Conservation (phyloP, 1,140 invertebrate species). For the Theocolax elegans region DNA sequence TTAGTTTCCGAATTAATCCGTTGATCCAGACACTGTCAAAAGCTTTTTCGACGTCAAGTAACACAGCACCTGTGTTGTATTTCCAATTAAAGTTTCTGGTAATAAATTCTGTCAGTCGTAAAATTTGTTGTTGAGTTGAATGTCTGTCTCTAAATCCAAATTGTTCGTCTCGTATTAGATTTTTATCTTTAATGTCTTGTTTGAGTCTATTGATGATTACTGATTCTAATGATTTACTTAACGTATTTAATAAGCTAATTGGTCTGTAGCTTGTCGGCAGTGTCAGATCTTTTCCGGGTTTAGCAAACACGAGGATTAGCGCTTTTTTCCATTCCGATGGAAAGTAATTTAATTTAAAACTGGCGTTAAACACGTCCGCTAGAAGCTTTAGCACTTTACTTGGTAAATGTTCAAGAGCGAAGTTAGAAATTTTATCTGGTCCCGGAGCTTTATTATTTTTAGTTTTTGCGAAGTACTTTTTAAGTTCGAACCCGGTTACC, state of each 20-base stretch:
- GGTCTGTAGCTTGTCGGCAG: constrained; percentile 1
- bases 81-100: not conserved
- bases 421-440: constrained; percentile 5
- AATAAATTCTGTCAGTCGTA: constrained; percentile 10
- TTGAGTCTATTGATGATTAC: constrained; percentile 2
- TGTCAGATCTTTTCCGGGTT: constrained; percentile 5
- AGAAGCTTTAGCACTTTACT: not conserved
- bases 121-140: constrained; percentile 19
- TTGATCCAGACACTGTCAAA: not conserved
- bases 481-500: not conserved
- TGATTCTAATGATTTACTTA: constrained; percentile 23
- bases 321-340: constrained; percentile 24
- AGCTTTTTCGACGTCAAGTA: no score
- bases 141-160: not conserved
- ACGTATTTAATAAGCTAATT: constrained; percentile 11
- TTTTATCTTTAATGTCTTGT: not conserved
- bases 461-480: not conserved
- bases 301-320: not conserved
- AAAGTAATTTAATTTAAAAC: constrained; percentile 4
- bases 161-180: not conserved
- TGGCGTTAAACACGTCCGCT: not conserved
- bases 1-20: not conserved
- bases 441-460: constrained; percentile 20
- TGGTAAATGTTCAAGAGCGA: not conserved
- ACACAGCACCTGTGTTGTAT: no score